Percentiles rank a stretch among this genome's conserved stretches.
phyloP scores from a whole-genome alignment of 2,888 invertebrate genomes.

The Flabesymbios commensalis region DNA sequence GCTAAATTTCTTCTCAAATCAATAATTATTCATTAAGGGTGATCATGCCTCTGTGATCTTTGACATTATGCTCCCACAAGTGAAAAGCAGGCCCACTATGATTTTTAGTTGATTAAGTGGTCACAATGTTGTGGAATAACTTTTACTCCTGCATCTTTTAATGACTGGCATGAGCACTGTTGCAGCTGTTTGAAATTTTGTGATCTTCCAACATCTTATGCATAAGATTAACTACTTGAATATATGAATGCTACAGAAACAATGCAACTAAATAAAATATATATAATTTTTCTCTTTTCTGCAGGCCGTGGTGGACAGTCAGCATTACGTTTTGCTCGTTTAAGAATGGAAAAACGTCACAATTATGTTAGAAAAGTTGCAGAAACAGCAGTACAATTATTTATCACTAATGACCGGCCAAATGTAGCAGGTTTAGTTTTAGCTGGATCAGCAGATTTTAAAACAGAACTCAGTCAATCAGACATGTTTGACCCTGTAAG shows the following conservation, averaged over 20 bases:
- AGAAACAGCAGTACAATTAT: conserved; percentile 93
- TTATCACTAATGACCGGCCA: conserved; percentile 96
- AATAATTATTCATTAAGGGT: not conserved
- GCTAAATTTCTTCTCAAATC: not conserved
- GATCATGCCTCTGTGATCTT: too few species aligned
- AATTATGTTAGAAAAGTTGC: conserved; percentile 99
- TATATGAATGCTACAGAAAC: too few species aligned
- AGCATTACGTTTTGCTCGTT: conserved; percentile 97
- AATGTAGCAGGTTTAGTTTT: conserved; percentile 96
- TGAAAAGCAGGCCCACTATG: too few species aligned
- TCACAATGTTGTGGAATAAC: too few species aligned
- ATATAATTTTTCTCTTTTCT: too few species aligned
- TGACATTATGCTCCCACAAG: too few species aligned
- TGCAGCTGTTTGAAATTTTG: not conserved
- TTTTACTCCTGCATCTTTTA: not conserved
- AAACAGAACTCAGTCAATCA: conserved; percentile 98
- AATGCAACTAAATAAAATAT: too few species aligned
- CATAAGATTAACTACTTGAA: not conserved
- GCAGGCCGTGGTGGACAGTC: conserved; percentile 96
- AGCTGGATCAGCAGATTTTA: conserved; percentile 99
- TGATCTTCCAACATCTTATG: not conserved
- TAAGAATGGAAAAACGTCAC: conserved; percentile 99
- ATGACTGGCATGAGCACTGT: not conserved
- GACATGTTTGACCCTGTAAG: conserved; percentile 98
- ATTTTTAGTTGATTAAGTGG: too few species aligned